Evolutionary conservation across 2,888 invertebrate genomes (phyloP).

Genomic region (Bembecia ichneumoniformis): DNA sequence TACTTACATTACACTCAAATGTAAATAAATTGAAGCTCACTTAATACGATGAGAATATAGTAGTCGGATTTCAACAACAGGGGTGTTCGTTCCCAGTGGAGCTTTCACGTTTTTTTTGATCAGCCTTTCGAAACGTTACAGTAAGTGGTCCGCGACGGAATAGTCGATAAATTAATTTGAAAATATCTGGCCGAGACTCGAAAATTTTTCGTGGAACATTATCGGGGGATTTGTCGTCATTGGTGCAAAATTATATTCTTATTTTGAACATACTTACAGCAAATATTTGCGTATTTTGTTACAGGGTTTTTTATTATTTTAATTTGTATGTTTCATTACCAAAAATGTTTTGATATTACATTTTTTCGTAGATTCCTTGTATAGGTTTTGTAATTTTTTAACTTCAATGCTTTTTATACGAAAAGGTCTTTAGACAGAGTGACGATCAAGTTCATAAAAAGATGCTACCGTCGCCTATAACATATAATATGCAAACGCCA

Average conservation of each 20-base stretch:
- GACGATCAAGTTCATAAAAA: no score
- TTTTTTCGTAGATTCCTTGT: no score
- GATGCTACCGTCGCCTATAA: no score
- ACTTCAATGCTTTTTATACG: no score
- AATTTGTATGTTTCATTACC: no score
- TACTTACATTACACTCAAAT: no score
- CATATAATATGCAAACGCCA: no score
- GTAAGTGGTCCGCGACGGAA: slow-evolving; percentile 9
- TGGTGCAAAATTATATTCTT: neutral
- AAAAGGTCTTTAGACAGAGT: no score
- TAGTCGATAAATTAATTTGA: slow-evolving; percentile 17
- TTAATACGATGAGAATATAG: neutral
- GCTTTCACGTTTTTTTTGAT: slow-evolving; percentile 13
- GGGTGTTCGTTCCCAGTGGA: slow-evolving; percentile 1
- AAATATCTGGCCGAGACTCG: slow-evolving; percentile 5
- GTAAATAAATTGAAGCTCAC: no score
- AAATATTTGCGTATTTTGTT: neutral
- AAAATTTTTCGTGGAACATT: slow-evolving; percentile 1
- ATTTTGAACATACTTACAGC: neutral
- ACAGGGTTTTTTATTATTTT: neutral
- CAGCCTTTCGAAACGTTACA: slow-evolving; percentile 5
- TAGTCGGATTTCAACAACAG: neutral
- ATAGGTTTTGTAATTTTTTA: no score
- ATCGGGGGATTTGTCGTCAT: neutral
- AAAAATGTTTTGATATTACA: no score